Conservation (phyloP, 2,113 vertebrate genomes). For the Brachypteracias leptosomus region DNA sequence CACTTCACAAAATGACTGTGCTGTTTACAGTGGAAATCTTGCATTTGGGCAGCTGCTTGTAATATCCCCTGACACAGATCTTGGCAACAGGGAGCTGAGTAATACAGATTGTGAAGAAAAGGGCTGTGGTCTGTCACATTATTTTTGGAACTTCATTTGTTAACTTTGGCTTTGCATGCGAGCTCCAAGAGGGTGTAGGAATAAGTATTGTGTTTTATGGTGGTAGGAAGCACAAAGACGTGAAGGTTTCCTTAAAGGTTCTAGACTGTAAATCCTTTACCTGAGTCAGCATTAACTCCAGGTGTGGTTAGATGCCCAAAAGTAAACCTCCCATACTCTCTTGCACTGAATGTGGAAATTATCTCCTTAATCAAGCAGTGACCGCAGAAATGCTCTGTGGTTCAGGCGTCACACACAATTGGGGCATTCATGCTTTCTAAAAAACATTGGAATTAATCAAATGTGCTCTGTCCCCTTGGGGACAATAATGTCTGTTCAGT, state of each 20-base stretch:
- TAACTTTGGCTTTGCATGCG: not conserved
- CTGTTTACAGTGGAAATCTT: not conserved
- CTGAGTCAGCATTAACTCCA: not conserved
- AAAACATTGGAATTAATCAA: not conserved
- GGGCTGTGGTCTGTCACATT: not conserved
- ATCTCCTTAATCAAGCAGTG: not conserved
- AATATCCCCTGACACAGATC: not conserved
- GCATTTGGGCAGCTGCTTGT: not conserved
- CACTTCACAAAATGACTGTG: not conserved
- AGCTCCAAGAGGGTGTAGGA: not conserved
- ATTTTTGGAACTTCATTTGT: not conserved
- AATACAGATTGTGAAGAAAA: not conserved
- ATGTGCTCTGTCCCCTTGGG: not conserved
- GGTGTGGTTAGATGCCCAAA: not conserved
- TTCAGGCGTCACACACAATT: not conserved
- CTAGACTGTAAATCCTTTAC: not conserved
- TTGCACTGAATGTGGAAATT: accelerated
- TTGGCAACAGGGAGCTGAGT: not conserved
- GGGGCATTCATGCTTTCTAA: not conserved
- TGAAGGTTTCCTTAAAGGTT: not conserved
- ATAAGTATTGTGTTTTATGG: not conserved
- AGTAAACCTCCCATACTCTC: not conserved
- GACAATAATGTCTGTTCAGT: not conserved
- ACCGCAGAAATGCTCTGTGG: not conserved
- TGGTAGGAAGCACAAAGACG: not conserved